Percentiles rank a stretch among this genome's conserved stretches.
Evolutionary conservation across 2,113 vertebrate species (phyloP).

Genomic region (Bufo bufo): DNA sequence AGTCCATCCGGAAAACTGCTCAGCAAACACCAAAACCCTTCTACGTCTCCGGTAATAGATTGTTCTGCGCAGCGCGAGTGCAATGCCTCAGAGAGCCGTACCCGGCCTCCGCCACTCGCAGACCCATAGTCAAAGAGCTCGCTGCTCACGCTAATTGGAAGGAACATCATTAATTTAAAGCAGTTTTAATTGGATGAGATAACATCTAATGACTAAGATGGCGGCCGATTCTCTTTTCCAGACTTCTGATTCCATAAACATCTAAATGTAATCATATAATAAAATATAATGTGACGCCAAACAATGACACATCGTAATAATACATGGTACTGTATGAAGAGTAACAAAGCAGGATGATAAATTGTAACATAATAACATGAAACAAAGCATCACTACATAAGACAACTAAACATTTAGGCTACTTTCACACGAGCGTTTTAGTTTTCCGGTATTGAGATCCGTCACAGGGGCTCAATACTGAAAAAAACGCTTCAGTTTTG

Average conservation of each 20-base stretch:
- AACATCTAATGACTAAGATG: constrained; percentile 45
- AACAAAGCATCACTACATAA: too few relatives aligned
- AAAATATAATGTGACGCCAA: background rate
- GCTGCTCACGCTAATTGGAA: constrained; percentile 30
- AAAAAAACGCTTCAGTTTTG: too few relatives aligned
- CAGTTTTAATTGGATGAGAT: constrained; percentile 36
- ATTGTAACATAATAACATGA: too few relatives aligned
- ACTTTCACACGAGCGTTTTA: too few relatives aligned
- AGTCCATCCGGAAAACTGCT: background rate
- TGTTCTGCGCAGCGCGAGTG: background rate
- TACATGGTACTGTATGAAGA: too few relatives aligned
- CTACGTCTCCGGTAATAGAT: background rate
- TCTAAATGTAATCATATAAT: background rate
- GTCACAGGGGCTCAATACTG: too few relatives aligned
- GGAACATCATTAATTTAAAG: constrained; percentile 25
- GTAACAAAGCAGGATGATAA: too few relatives aligned
- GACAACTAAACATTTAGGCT: too few relatives aligned
- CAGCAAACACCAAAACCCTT: background rate
- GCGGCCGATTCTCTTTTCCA: background rate
- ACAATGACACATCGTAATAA: too few relatives aligned
- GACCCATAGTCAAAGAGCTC: background rate
- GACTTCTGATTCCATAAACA: background rate
- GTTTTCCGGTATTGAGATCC: too few relatives aligned
- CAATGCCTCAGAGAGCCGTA: background rate
- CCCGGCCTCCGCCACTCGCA: background rate